phyloP scores from a whole-genome alignment of 2,113 vertebrate genomes.

The Ancistrus triradiatus region DNA sequence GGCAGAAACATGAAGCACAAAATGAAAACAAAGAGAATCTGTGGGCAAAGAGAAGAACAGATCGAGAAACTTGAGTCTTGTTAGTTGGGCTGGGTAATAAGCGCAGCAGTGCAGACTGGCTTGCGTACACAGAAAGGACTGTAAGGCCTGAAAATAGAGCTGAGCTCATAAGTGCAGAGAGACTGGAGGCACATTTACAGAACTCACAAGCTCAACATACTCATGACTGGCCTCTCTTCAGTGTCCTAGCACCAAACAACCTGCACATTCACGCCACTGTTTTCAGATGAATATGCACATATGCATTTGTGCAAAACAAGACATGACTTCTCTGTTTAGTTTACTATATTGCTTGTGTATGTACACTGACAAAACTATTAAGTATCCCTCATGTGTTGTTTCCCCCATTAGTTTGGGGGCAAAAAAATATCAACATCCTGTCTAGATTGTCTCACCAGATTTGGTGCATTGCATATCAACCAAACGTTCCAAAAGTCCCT shows the following conservation, averaged over 20 bases:
- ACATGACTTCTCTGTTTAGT: too few relatives aligned
- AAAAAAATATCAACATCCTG: conserved; percentile 5
- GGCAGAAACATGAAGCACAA: too few relatives aligned
- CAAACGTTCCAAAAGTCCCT: conserved; percentile 6
- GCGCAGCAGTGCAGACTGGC: conserved; percentile 19
- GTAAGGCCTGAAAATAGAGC: conserved; percentile 17
- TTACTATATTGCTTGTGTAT: too few relatives aligned
- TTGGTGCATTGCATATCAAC: conserved; percentile 22
- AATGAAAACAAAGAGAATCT: too few relatives aligned
- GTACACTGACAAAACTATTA: too few relatives aligned
- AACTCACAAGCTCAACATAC: background rate
- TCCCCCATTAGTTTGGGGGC: background rate
- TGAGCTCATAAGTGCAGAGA: conserved; percentile 30
- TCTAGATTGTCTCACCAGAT: conserved; percentile 28
- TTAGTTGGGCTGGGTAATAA: too few relatives aligned
- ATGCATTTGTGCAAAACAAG: too few relatives aligned
- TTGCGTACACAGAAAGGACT: conserved; percentile 3
- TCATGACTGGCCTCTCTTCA: too few relatives aligned
- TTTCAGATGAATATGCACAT: too few relatives aligned
- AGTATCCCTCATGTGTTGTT: too few relatives aligned
- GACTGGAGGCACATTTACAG: conserved; percentile 11
- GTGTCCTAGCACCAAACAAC: background rate
- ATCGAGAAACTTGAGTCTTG: too few relatives aligned
- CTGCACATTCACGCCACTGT: background rate
- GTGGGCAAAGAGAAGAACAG: too few relatives aligned